A percentile compares a stretch with the other conserved stretches of the same genome.
phyloP scores from a whole-genome alignment of 2,113 vertebrate genomes.

The Mustelus asterias region DNA sequence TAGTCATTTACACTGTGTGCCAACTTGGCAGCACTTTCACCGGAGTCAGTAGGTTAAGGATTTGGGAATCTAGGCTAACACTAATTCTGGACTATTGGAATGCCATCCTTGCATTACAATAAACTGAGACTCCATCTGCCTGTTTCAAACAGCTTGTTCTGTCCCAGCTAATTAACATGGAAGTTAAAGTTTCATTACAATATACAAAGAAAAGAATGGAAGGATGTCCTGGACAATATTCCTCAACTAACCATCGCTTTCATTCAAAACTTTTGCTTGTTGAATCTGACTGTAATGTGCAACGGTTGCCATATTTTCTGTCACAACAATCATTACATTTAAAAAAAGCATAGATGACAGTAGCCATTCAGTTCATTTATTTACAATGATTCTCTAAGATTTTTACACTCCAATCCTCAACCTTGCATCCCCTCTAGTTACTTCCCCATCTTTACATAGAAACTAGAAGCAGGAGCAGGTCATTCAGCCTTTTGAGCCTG shows the following conservation, averaged over 20 bases:
- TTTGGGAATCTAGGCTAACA: not conserved
- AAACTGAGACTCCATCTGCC: not conserved
- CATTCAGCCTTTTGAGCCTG: too few species aligned
- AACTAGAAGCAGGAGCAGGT: too few species aligned
- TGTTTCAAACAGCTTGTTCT: not conserved
- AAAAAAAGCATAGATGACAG: not conserved
- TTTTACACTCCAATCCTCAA: not conserved
- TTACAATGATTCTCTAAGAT: not conserved
- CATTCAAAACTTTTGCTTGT: not conserved
- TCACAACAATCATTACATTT: not conserved
- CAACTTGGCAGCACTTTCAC: not conserved
- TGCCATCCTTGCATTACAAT: not conserved
- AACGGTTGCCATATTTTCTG: not conserved
- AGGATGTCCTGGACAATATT: not conserved
- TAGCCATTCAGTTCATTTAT: not conserved
- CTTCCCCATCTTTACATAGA: not conserved
- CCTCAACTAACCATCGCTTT: not conserved
- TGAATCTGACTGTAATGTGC: not conserved
- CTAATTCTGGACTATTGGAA: not conserved
- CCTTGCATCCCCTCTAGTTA: not conserved
- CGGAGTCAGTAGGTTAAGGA: not conserved
- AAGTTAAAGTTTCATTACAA: slow-evolving; percentile 4
- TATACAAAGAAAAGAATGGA: not conserved
- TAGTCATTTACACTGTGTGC: not conserved
- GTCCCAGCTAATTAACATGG: not conserved